Evolutionary conservation across 35 echinoderm and acorn worm species (phyloP).

Genomic region (Heliocidaris erythrogramma): DNA sequence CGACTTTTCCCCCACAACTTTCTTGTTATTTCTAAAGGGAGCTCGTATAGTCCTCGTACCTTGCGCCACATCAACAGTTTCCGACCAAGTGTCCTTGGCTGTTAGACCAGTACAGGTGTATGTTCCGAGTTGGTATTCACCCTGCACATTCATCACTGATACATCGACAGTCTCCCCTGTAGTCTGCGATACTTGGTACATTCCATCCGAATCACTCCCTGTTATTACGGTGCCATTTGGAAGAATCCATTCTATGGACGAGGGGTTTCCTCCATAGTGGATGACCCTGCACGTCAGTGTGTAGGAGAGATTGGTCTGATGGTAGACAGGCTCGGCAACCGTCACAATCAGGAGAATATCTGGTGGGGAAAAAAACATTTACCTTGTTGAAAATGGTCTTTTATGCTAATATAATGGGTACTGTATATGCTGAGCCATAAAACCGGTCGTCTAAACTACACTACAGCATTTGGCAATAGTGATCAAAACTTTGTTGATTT

Average conservation of each 20-base stretch:
- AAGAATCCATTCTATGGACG: slow-evolving; percentile 29
- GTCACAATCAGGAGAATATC: slow-evolving; percentile 13
- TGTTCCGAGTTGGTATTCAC: neutral
- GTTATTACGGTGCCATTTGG: slow-evolving; percentile 15
- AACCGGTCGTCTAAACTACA: too few species aligned
- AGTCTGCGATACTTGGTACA: neutral
- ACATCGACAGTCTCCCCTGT: neutral
- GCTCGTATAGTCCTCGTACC: neutral
- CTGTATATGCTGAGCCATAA: too few species aligned
- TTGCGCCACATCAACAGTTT: neutral
- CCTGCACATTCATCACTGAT: neutral
- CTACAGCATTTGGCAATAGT: too few species aligned
- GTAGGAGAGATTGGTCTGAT: neutral
- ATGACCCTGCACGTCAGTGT: neutral
- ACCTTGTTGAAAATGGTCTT: too few species aligned
- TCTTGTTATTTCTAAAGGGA: too few species aligned
- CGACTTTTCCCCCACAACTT: too few species aligned
- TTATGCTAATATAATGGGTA: too few species aligned
- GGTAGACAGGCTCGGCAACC: neutral
- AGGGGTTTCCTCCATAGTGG: neutral
- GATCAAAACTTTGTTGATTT: too few species aligned
- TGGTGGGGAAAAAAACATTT: neutral
- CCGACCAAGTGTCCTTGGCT: neutral
- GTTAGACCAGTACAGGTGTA: slow-evolving; percentile 12
- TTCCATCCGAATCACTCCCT: neutral